A percentile compares a stretch with the other conserved stretches of the same genome.
Conservation (phyloP, 1,140 invertebrate genomes). For the Pseudomyrmex flavicornis region DNA sequence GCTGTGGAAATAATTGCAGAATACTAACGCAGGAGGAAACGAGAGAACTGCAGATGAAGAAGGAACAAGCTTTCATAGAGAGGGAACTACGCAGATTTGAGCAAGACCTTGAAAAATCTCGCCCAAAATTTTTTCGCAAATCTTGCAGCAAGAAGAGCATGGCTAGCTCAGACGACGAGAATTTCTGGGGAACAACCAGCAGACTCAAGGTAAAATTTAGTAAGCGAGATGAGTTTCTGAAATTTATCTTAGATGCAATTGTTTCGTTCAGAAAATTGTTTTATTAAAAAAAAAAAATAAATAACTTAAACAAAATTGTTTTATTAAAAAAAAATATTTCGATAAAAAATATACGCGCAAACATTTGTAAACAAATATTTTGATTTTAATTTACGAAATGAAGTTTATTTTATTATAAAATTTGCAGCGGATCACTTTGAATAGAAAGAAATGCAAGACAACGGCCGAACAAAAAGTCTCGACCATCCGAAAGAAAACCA, state of each 20-base stretch:
- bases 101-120: conserved; percentile 66
- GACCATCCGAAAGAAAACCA: neutral
- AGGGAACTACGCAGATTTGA: conserved; percentile 77
- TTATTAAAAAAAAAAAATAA: too few species aligned
- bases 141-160: conserved; percentile 70
- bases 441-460: neutral
- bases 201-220: conserved; percentile 57
- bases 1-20: conserved; percentile 20
- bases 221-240: too few species aligned
- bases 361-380: too few species aligned
- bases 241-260: neutral
- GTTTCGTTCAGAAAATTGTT: too few species aligned
- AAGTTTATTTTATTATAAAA: neutral
- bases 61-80: conserved; percentile 58
- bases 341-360: too few species aligned
- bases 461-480: neutral
- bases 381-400: too few species aligned
- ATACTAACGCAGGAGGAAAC: conserved; percentile 53
- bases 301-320: too few species aligned
- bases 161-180: conserved; percentile 70
- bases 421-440: neutral
- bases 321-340: too few species aligned
- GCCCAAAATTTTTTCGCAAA: conserved; percentile 70
- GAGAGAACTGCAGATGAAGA: conserved; percentile 51
- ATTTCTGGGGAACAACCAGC: conserved; percentile 73